A percentile compares a stretch with the other conserved stretches of the same genome.
Conservation (phyloP, 1,140 invertebrate genomes). For the Melipona quadrifasciata region DNA sequence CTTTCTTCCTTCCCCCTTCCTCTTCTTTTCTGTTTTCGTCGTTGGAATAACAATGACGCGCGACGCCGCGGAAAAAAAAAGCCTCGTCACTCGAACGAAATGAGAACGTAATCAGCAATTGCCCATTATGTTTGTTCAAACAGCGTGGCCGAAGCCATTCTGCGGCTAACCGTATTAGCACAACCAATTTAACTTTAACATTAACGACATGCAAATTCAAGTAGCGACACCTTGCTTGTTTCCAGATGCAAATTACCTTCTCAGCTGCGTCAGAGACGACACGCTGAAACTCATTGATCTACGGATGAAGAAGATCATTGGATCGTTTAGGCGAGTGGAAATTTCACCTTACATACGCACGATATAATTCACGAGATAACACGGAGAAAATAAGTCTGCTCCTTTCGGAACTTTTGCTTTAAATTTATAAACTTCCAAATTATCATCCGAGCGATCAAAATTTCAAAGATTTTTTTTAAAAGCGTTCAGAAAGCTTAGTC, state of each 20-base stretch:
- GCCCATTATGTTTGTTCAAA: conserved; percentile 10
- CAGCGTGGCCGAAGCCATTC: background rate
- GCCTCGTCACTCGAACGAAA: conserved; percentile 14
- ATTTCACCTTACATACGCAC: background rate
- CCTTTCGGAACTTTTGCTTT: no score
- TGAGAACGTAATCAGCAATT: conserved; percentile 30
- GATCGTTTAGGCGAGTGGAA: conserved; percentile 90
- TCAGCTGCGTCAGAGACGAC: conserved; percentile 97
- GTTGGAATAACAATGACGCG: conserved; percentile 12
- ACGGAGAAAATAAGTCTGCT: background rate
- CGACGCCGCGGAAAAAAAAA: background rate
- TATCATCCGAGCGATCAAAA: background rate
- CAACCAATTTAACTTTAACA: conserved; percentile 33
- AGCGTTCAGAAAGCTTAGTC: no score
- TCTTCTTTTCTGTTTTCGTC: background rate
- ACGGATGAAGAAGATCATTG: conserved; percentile 94
- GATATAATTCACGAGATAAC: background rate
- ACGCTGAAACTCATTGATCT: conserved; percentile 96
- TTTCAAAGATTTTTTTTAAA: background rate
- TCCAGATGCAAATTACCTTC: conserved; percentile 93
- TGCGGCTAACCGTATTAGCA: conserved; percentile 26
- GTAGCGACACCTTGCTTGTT: conserved; percentile 35
- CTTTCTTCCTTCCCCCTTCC: background rate
- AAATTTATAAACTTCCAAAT: no score
- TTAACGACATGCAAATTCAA: conserved; percentile 32